Conservation (phyloP, 1,140 invertebrate species). For the Temnothorax curvispinosus region DNA sequence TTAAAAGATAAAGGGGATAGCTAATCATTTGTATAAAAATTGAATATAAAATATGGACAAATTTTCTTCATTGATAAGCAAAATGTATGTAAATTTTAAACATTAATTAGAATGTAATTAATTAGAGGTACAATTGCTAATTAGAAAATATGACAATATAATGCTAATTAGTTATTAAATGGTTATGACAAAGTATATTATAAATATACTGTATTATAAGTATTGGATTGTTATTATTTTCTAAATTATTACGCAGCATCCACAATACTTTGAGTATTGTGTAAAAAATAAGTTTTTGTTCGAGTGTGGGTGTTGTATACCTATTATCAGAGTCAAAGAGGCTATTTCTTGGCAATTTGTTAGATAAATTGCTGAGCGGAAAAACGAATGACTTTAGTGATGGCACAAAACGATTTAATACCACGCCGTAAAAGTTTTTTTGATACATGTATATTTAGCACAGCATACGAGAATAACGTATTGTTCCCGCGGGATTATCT, state of each 20-base stretch:
- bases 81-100: not conserved
- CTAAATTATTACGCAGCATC: not conserved
- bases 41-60: not conserved
- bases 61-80: not conserved
- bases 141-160: not conserved
- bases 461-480: conserved; percentile 1
- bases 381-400: conserved; percentile 19
- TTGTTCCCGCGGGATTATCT: conserved; percentile 40
- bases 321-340: conserved; percentile 38
- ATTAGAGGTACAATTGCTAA: not conserved
- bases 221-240: not conserved
- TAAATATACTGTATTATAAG: not conserved
- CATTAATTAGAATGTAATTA: not conserved
- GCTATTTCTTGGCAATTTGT: conserved; percentile 11
- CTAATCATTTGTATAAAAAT: not conserved
- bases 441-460: conserved; percentile 10
- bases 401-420: conserved; percentile 31
- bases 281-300: not conserved
- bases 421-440: not conserved
- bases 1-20: not conserved
- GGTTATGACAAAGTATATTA: not conserved
- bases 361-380: conserved; percentile 6
- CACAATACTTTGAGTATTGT: not conserved
- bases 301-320: not conserved
- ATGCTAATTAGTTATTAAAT: not conserved